Evolutionary conservation across 2,113 vertebrate species (phyloP).

Genomic region (Oryzias javanicus): DNA sequence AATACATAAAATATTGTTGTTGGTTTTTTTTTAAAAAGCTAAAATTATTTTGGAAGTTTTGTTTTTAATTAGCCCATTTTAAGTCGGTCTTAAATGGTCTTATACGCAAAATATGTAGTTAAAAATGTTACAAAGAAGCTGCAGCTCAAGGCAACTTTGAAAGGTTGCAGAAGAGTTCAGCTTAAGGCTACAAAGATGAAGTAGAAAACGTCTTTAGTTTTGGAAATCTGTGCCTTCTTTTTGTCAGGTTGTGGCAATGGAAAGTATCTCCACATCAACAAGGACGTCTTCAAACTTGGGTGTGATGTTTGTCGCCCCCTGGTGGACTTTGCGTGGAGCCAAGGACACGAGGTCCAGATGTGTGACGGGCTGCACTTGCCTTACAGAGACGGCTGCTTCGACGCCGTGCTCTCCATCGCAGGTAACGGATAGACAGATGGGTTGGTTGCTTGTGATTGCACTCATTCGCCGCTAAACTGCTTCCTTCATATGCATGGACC

Average conservation of each 20-base stretch:
- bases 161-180: too few species aligned
- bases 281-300: slow-evolving; percentile 75
- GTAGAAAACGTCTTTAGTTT: too few species aligned
- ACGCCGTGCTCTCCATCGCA: slow-evolving; percentile 72
- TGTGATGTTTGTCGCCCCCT: slow-evolving; percentile 76
- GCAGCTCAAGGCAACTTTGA: too few species aligned
- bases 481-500: slow-evolving; percentile 5
- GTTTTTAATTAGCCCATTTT: too few species aligned
- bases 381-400: slow-evolving; percentile 71
- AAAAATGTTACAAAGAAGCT: too few species aligned
- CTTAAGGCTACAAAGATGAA: too few species aligned
- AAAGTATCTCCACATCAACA: slow-evolving; percentile 82
- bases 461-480: neutral
- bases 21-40: too few species aligned
- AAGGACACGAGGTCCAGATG: slow-evolving; percentile 74
- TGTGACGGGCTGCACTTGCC: slow-evolving; percentile 74
- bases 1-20: too few species aligned
- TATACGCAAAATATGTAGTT: too few species aligned
- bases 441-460: neutral
- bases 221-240: slow-evolving; percentile 1
- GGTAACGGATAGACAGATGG: slow-evolving; percentile 38
- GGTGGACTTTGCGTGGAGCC: slow-evolving; percentile 75
- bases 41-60: too few species aligned
- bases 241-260: slow-evolving; percentile 79
- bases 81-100: too few species aligned